Evolutionary conservation across 2,797 vertebrate species (phyloP).

Genomic region (Cryptoblepharus egeriae): DNA sequence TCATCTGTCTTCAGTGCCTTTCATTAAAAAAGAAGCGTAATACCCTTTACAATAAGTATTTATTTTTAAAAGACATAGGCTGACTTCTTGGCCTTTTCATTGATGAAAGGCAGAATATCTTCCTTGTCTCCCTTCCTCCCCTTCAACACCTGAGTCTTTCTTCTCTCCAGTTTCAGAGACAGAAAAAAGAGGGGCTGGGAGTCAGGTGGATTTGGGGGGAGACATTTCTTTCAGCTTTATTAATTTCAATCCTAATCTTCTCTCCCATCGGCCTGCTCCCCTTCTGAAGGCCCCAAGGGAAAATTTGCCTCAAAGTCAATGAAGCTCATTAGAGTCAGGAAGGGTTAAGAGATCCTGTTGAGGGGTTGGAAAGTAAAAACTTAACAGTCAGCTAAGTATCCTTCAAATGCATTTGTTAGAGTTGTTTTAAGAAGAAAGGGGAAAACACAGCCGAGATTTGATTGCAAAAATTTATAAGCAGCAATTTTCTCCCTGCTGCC

Average conservation of each 20-base stretch:
- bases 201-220: background rate
- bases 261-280: constrained; percentile 58
- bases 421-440: background rate
- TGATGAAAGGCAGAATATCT: constrained; percentile 32
- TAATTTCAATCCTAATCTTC: constrained; percentile 64
- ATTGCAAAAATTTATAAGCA: background rate
- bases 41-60: constrained; percentile 47
- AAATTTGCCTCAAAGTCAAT: constrained; percentile 40
- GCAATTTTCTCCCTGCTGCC: background rate
- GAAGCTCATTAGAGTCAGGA: background rate
- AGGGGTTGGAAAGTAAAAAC: background rate
- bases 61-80: constrained; percentile 51
- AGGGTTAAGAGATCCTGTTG: background rate
- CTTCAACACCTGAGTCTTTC: constrained; percentile 34
- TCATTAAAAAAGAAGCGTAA: too few species aligned
- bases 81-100: constrained; percentile 41
- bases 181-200: constrained; percentile 19
- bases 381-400: background rate
- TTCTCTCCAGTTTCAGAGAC: constrained; percentile 60
- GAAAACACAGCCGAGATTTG: background rate
- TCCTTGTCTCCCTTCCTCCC: background rate
- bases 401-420: background rate
- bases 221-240: constrained; percentile 54
- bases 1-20: background rate
- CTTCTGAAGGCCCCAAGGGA: constrained; percentile 20